Percentiles rank a stretch among this genome's conserved stretches.
phyloP scores from a whole-genome alignment of 2,113 vertebrate genomes.

The Lethenteron camtschaticum region DNA sequence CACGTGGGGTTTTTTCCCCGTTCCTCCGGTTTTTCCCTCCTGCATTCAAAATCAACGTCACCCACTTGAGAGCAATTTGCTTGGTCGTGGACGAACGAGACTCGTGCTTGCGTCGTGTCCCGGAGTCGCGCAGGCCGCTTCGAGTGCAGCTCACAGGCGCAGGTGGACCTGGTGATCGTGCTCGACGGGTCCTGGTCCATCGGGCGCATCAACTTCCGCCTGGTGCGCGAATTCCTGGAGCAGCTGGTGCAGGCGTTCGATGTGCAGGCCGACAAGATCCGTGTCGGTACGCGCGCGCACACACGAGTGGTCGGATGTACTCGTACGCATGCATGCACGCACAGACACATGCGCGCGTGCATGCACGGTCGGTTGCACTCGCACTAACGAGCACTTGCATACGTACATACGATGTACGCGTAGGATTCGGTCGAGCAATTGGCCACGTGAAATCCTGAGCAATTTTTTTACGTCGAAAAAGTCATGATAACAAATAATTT shows the following conservation, averaged over 20 bases:
- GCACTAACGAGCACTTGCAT: not conserved
- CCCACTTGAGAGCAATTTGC: too few relatives aligned
- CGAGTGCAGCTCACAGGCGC: slow-evolving; percentile 25
- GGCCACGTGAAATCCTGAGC: too few relatives aligned
- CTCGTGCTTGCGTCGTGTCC: too few relatives aligned
- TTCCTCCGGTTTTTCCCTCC: too few relatives aligned
- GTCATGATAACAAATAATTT: too few relatives aligned
- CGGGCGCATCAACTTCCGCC: slow-evolving; percentile 56
- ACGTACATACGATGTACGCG: not conserved
- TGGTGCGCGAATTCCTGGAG: slow-evolving; percentile 58
- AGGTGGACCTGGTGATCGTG: slow-evolving; percentile 39
- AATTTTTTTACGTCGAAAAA: too few relatives aligned
- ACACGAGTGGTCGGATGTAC: too few relatives aligned
- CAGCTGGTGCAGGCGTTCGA: slow-evolving; percentile 44
- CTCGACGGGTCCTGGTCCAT: slow-evolving; percentile 92
- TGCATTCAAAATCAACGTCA: too few relatives aligned
- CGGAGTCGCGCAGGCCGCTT: slow-evolving; percentile 14
- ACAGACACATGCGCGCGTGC: not conserved
- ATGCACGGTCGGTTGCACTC: not conserved
- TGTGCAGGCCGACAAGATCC: slow-evolving; percentile 38
- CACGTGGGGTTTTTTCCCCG: too few relatives aligned
- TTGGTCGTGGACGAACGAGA: too few relatives aligned
- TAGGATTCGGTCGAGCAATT: not conserved
- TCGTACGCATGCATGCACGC: not conserved
- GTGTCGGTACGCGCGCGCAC: slow-evolving; percentile 36